Percentiles rank a stretch among this genome's conserved stretches.
Conservation (phyloP, 2,113 vertebrate genomes). For the Mastomys coucha region DNA sequence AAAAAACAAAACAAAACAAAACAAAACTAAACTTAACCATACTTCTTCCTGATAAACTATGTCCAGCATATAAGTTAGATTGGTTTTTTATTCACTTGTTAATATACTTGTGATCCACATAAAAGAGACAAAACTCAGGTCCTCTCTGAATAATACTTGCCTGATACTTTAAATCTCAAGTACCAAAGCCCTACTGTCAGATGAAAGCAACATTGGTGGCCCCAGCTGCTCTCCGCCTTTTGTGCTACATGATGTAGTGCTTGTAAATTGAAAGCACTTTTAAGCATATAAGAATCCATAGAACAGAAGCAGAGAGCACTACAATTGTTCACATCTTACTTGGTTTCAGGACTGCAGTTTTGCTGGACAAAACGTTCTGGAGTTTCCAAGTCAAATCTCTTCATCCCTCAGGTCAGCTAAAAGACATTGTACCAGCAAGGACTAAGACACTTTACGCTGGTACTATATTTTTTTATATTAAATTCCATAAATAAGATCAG, state of each 20-base stretch:
- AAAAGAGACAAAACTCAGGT: conserved; percentile 68
- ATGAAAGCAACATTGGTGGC: conserved; percentile 54
- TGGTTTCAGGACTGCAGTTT: conserved; percentile 76
- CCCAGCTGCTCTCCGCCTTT: conserved; percentile 65
- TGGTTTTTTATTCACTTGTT: conserved; percentile 7
- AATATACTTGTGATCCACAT: conserved; percentile 37
- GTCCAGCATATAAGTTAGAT: conserved; percentile 44
- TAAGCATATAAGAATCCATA: conserved; percentile 79
- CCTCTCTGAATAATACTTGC: conserved; percentile 75
- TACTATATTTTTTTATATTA: not conserved
- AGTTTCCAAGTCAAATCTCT: conserved; percentile 80
- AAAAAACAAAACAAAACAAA: not conserved
- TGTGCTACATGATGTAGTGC: conserved; percentile 78
- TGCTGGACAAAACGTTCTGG: conserved; percentile 81
- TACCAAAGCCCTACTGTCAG: conserved; percentile 68
- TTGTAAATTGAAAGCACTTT: conserved; percentile 79
- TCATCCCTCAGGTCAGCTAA: conserved; percentile 76
- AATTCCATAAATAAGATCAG: conserved; percentile 55
- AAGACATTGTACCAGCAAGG: not conserved
- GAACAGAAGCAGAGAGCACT: conserved; percentile 73
- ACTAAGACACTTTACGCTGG: conserved; percentile 23
- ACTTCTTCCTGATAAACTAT: conserved; percentile 13
- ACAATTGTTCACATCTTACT: conserved; percentile 80
- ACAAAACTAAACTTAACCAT: not conserved
- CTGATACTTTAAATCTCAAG: conserved; percentile 75